Base-by-base conservation (phyloP, 2,888 invertebrate species). In the Steinernema hermaphroditum region DNA sequence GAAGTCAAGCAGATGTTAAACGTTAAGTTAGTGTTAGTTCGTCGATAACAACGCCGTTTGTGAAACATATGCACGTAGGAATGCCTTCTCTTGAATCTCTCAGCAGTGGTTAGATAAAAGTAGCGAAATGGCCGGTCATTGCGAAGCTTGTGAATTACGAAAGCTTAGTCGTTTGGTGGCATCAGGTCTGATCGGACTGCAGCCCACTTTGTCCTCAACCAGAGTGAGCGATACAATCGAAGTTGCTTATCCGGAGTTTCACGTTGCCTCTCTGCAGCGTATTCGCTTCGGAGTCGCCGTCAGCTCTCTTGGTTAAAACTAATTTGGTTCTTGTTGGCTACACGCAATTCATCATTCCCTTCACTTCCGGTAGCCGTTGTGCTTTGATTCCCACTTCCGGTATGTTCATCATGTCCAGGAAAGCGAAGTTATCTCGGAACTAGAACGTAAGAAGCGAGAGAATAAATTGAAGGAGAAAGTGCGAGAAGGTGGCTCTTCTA, bases 221-320 rank as follows among this genome's bases (percentile, higher is more conserved):
- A 0, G 44, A 72, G 4, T 9, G 37, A n/a, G n/a, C 9, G 72
- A 44, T 27, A 1, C 19, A 2, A 32, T 22, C 70, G 68, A 43
- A 8, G 69, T 72, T 1, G n/a, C 57, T 29, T 46, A 73, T 0
- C 75, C 75, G n/a, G 75, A 75, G 29, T 2, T 32, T 75, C n/a
- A 54, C 43, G 22, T 68, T 73, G 4, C 41, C 73, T 14, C 71
- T 75, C 57, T 57, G 49, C 54, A 68, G 71, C 41, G 69, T 73
- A 12, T 57, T 73, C 43, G 12, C 62, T 4, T 43, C 72, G 2
- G 68, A 72, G 24, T 41, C 69, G 16, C 49, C 24, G 19, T 41
- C 50, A 1, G 29, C 24, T 1, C 19, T 24, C 43, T 24, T 69
- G 34, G 22, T 43, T n/a, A 32, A 69, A 12, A 32, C 16, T 27